These are phyloP conservation scores for Quiscalus mexicanus DNA, from an alignment of 2,113 vertebrate genomes.

Conservation along the genomic window DNA sequence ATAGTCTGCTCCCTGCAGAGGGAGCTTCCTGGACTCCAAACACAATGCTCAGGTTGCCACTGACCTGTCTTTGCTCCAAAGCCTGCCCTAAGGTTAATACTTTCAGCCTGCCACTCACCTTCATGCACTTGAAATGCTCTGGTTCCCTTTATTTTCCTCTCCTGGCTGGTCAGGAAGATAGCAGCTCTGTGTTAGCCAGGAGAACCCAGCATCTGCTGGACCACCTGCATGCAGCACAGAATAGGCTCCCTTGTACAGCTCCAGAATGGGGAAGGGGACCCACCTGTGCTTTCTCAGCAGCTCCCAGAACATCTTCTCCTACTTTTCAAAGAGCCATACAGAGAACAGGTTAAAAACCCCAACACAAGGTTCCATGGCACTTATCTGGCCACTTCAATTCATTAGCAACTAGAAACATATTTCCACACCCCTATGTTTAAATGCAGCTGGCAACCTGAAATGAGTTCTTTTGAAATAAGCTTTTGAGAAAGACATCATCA, in stretches of 20 bases:
- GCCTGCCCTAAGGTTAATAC: not conserved
- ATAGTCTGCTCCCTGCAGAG: not conserved
- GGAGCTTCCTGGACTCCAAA: not conserved
- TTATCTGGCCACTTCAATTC: not conserved
- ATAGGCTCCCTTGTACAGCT: fast-evolving
- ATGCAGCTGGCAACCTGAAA: not conserved
- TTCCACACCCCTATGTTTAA: not conserved
- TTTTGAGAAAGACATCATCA: not conserved
- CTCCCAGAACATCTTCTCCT: not conserved
- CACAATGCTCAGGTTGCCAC: not conserved
- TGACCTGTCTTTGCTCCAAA: not conserved
- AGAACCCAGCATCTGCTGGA: fast-evolving
- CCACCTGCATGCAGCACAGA: fast-evolving
- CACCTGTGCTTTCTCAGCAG: not conserved
- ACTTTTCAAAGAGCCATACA: not conserved
- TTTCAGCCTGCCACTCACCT: not conserved
- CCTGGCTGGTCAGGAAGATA: not conserved
- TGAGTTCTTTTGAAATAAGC: not conserved
- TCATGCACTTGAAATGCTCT: fast-evolving
- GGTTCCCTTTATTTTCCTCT: not conserved
- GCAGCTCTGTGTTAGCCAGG: not conserved
- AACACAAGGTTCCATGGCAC: not conserved
- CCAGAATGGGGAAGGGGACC: fast-evolving
- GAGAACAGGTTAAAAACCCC: not conserved
- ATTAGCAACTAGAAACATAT: not conserved